These are phyloP conservation scores for Scaptomyza hsui DNA, from an alignment of 1,140 invertebrate genomes.

Conservation along the genomic window DNA sequence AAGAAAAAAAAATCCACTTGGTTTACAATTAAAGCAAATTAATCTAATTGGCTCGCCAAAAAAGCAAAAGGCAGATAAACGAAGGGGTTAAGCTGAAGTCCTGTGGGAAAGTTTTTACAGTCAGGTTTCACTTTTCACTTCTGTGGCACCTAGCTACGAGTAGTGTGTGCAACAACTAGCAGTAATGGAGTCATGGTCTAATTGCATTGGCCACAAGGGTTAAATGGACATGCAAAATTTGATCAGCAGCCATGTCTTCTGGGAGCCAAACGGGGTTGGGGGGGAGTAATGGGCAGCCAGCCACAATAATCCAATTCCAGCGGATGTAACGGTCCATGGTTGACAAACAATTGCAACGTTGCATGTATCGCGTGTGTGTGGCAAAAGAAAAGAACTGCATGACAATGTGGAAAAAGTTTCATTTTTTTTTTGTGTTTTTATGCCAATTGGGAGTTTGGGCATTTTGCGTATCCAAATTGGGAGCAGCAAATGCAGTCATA, in stretches of 20 bases:
- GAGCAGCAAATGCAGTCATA: background rate
- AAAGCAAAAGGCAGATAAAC: background rate
- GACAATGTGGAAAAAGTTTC: slow-evolving; percentile 43
- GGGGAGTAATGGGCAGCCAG: slow-evolving; percentile 31
- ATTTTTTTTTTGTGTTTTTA: slow-evolving; percentile 32
- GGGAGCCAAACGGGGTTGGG: background rate
- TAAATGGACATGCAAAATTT: slow-evolving; percentile 71
- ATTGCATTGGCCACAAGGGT: slow-evolving; percentile 67
- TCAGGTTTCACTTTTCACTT: slow-evolving; percentile 19
- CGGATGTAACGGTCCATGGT: slow-evolving; percentile 82
- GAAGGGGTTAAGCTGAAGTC: slow-evolving; percentile 58
- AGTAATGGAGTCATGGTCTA: slow-evolving; percentile 66
- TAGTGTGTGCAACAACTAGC: slow-evolving; percentile 8
- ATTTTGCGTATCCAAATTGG: slow-evolving; percentile 14
- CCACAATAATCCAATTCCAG: slow-evolving; percentile 76
- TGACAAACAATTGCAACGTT: slow-evolving; percentile 80
- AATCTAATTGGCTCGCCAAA: slow-evolving; percentile 33
- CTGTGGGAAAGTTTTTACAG: slow-evolving; percentile 55
- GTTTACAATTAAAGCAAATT: slow-evolving; percentile 64
- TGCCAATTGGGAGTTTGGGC: slow-evolving; percentile 30
- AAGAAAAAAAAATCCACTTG: slow-evolving; percentile 18
- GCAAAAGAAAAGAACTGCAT: slow-evolving; percentile 28
- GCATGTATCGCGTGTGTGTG: slow-evolving; percentile 37
- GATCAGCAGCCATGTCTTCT: slow-evolving; percentile 33
- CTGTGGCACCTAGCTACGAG: slow-evolving; percentile 17